These are phyloP conservation scores for Aphelenchoides besseyi DNA, from an alignment of 1,140 invertebrate species.

Conservation along the genomic window DNA sequence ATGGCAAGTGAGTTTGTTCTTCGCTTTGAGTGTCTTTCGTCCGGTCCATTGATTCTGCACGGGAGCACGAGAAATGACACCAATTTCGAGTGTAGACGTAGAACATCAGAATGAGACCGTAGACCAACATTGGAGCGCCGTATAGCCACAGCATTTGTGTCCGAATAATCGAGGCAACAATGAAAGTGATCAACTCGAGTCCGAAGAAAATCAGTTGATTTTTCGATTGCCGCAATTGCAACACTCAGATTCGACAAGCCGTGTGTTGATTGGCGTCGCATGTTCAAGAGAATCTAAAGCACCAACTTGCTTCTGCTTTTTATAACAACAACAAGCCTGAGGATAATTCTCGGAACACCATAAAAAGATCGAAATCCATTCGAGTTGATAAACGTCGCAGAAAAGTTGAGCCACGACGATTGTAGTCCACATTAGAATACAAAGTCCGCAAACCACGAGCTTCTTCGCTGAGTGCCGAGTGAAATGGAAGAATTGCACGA, in stretches of 20 bases:
- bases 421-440: neutral
- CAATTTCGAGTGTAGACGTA: constrained; percentile 10
- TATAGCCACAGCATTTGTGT: constrained; percentile 8
- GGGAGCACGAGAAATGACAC: neutral
- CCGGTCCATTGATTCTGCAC: too few species aligned
- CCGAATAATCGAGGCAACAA: constrained; percentile 5
- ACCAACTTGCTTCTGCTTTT: neutral
- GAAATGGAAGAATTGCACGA: constrained; percentile 12
- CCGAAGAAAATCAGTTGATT: constrained; percentile 48
- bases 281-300: constrained; percentile 48
- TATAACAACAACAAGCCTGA: constrained; percentile 35
- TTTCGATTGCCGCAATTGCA: constrained; percentile 43
- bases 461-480: neutral
- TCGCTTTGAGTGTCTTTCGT: too few species aligned
- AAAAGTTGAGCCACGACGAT: constrained; percentile 40
- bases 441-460: neutral
- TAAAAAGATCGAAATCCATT: constrained; percentile 51
- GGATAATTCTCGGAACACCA: constrained; percentile 56
- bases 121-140: neutral
- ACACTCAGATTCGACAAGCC: constrained; percentile 45
- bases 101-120: neutral
- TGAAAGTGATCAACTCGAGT: constrained; percentile 19
- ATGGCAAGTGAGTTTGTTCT: too few species aligned
- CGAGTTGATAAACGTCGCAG: constrained; percentile 32
- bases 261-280: constrained; percentile 42